Percentiles rank a stretch among this genome's conserved stretches.
Evolutionary conservation across 2,888 invertebrate species (phyloP).

Genomic region (Coenonympha arcania): DNA sequence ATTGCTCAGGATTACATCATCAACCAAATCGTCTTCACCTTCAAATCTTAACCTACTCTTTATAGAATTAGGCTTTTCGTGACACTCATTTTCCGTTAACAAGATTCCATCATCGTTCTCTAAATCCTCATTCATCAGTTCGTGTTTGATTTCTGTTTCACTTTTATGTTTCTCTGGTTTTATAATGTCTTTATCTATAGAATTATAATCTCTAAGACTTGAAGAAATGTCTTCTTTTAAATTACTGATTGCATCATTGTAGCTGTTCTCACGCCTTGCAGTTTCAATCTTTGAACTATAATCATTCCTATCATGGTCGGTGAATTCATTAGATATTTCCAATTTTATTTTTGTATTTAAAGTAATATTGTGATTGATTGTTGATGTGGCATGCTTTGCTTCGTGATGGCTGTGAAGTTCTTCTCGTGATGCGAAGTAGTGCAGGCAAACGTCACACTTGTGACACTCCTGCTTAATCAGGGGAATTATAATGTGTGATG

Average conservation of each 20-base stretch:
- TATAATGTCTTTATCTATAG: neutral
- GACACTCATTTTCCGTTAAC: neutral
- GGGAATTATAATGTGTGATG: slow-evolving; percentile 29
- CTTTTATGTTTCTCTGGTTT: neutral
- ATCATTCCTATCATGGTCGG: neutral
- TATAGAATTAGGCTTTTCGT: neutral
- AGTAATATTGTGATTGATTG: neutral
- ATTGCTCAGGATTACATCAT: neutral
- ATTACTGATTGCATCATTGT: neutral
- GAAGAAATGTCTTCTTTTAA: neutral
- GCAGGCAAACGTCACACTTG: slow-evolving; percentile 16
- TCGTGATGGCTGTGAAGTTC: slow-evolving; percentile 14
- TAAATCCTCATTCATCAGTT: neutral
- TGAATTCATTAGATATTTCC: neutral
- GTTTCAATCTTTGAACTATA: neutral
- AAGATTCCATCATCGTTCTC: neutral
- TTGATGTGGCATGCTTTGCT: slow-evolving; percentile 7
- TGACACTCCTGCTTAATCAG: slow-evolving; percentile 19
- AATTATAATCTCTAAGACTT: neutral
- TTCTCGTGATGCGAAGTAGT: slow-evolving; percentile 9
- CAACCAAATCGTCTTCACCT: slow-evolving; percentile 6
- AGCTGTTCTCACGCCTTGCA: neutral
- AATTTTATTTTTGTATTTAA: neutral
- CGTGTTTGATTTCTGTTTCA: neutral
- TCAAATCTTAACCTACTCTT: slow-evolving; percentile 18